Base-by-base conservation (phyloP, 2,797 vertebrate genomes). In the Alfaro cultratus region DNA sequence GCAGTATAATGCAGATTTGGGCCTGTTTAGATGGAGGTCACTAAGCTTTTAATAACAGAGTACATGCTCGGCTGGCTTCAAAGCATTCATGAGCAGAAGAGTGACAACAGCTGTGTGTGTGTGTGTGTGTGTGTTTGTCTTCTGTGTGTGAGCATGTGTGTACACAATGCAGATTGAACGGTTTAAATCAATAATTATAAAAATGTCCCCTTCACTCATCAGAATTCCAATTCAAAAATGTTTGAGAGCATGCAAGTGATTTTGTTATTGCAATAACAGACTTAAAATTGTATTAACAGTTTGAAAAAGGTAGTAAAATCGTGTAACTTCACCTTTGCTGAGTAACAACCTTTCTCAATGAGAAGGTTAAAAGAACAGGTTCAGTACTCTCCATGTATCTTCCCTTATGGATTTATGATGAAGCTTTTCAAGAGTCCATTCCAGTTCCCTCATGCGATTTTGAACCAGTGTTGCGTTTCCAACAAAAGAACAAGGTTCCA, bases 11-110 rank as follows among this genome's bases (percentile, higher is more conserved):
- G 84, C 86, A 85, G 84, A 89, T 88, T 72, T 73, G 76, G 83
- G 79, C 80, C 60, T 84, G 79, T 90, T 92, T 81, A 84, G 89
- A 91, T 88, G 80, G 88, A 90, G 91, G 91, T 91, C 83, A 86
- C 76, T 76, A 74, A 81, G 78, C 77, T 83, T 89, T 89, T 87
- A 85, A 87, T 91, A 86, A 90, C 68, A 79, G 53, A 78, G 71
- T 82, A 80, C 88, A 90, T 80, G 89, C 83, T 89, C 85, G 80
- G 73, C 73, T 89, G 82, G 76, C 70, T 88, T 79, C 71, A 57
- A n/a, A 45, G 75, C n/a, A 16, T n/a, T 57, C 23, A 41, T 23
- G 29, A 13, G 8, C 21, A 34, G n/a, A 39, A 46, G 13, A 53
- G 1, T 21, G 76, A 41, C 8, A 3, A 72, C 9, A 76, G 39